These are phyloP conservation scores for Thereuonema tuberculata DNA, from an alignment of 1,140 invertebrate genomes.

Conservation along the genomic window DNA sequence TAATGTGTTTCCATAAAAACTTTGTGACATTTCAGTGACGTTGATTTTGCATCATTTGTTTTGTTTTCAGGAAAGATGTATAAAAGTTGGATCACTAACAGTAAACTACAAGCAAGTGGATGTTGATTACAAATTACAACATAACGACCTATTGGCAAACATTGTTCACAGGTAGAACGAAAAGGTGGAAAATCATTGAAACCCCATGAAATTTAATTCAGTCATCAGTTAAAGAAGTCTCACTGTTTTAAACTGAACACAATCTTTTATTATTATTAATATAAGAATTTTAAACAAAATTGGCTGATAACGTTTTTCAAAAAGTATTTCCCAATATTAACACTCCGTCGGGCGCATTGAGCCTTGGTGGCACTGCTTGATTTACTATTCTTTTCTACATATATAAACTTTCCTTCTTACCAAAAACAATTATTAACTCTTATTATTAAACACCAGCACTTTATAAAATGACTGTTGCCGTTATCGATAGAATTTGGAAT, in stretches of 20 bases:
- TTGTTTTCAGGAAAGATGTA: slow-evolving; percentile 58
- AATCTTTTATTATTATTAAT: background rate
- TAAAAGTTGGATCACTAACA: slow-evolving; percentile 75
- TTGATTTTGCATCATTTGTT: slow-evolving; percentile 15
- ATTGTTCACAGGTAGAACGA: slow-evolving; percentile 76
- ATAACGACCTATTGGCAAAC: slow-evolving; percentile 88
- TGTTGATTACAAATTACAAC: slow-evolving; percentile 75
- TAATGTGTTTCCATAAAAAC: background rate
- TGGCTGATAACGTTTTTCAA: no score
- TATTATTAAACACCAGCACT: no score
- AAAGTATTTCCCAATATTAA: no score
- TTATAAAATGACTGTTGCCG: no score
- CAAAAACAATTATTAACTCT: no score
- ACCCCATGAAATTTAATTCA: slow-evolving; percentile 2
- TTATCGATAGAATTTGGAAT: no score
- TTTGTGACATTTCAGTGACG: background rate
- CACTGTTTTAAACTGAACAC: background rate
- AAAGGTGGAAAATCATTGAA: no score
- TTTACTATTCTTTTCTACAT: no score
- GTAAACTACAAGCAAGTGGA: slow-evolving; percentile 90
- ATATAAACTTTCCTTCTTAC: no score
- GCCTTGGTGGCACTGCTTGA: no score
- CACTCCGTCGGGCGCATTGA: no score
- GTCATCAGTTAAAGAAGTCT: background rate
- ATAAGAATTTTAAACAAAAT: no score